Conservation (phyloP, 2,113 vertebrate genomes). For the Halcyon senegalensis region DNA sequence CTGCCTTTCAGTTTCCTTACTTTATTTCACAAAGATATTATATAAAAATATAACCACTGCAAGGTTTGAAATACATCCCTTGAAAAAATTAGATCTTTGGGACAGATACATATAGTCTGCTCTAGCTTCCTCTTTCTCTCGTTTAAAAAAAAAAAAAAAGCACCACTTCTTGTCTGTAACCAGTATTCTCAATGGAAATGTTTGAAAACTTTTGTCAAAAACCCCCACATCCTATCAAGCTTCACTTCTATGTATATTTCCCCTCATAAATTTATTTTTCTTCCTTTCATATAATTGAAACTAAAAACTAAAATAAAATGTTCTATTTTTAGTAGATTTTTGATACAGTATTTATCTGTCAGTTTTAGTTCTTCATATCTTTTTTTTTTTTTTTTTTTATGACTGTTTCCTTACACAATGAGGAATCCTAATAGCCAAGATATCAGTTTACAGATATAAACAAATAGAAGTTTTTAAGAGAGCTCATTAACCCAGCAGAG, state of each 20-base stretch:
- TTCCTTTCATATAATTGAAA: neutral
- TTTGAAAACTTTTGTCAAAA: neutral
- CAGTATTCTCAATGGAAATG: neutral
- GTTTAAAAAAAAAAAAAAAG: neutral
- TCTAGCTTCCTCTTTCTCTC: neutral
- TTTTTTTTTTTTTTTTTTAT: neutral
- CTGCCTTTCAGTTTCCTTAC: neutral
- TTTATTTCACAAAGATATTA: neutral
- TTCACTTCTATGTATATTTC: neutral
- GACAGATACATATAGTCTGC: neutral
- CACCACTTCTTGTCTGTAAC: neutral
- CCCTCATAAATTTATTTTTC: neutral
- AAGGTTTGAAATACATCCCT: neutral
- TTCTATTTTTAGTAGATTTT: neutral
- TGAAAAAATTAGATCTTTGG: neutral
- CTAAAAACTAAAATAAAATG: neutral
- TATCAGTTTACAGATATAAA: neutral
- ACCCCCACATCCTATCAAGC: rapidly evolving
- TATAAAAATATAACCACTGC: neutral
- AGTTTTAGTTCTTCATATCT: neutral
- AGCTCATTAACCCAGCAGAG: neutral
- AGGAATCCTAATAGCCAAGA: neutral
- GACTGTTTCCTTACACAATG: neutral
- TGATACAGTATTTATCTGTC: neutral
- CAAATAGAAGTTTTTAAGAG: neutral